Base-by-base conservation (phyloP, 2,888 invertebrate genomes). In the Hedya salicella region DNA sequence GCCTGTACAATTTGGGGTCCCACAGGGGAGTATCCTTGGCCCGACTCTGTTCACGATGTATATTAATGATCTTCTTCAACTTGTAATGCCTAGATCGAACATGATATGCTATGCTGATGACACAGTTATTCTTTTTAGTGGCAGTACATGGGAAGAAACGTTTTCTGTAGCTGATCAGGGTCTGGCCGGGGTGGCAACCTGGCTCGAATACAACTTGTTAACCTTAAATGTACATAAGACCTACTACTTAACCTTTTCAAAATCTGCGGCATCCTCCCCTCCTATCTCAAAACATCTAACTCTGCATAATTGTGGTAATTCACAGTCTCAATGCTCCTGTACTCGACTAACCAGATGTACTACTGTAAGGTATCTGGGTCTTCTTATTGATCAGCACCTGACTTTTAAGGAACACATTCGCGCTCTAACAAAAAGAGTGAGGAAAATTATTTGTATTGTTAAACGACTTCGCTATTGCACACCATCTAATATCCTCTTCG, bases 1-100 rank as follows among this genome's bases (percentile, higher is more conserved):
- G 2, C 9, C 32, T 9, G 11, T 32, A 2, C 8, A 32, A 2
- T 32, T 32, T 32, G 32, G 32, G 8, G 32, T 32, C 8, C 32
- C 32, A 6, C 32, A 32, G 32, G 32, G 32, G 8, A 32, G 32
- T 9, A 32, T 32, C 11, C 32, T 32, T 32, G 32, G 32, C 9
- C 32, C 32, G 9, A 32, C 32, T 2, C 32, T 32, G 2, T 32
- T 32, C 32, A 32, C 11, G 2, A 9, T 11, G 6, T 46, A 21
- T 13, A 46, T 46, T 8, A 46, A 46, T 46, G 46, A 46, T 13
- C 46, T 46, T n/a, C 21, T 46, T 13, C 46, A 46, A 13, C 21
- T 46, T 11, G 3, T 8, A 1, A 21, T 21, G 5, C 21, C 46
- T 5, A 21, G 13, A 17, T 46, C 46, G 9, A 17, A 46, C 2